Conservation (phyloP, 2,888 invertebrate genomes). For the Eupsilia transversa region DNA sequence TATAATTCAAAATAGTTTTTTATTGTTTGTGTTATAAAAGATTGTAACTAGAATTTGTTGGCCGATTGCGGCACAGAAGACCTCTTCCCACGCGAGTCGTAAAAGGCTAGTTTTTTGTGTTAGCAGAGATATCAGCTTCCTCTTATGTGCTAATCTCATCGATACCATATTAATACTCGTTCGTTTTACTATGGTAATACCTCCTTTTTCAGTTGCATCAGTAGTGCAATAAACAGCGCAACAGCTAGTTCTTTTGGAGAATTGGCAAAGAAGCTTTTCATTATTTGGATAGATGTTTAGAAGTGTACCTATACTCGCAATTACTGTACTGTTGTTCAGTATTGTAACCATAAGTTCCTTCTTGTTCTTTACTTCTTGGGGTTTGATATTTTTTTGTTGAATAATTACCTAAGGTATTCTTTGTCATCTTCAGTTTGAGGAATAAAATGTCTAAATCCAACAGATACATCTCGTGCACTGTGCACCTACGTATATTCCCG, state of each 20-base stretch:
- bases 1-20: slow-evolving; percentile 47
- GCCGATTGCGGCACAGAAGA: background rate
- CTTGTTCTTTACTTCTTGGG: background rate
- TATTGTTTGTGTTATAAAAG: slow-evolving; percentile 45
- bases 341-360: background rate
- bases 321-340: background rate
- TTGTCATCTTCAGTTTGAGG: background rate
- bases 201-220: background rate
- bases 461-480: slow-evolving; percentile 20
- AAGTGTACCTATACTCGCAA: background rate
- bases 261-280: background rate
- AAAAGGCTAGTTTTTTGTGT: slow-evolving; percentile 22
- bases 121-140: background rate
- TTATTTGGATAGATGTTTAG: background rate
- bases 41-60: slow-evolving; percentile 25
- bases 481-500: slow-evolving; percentile 28
- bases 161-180: background rate
- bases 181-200: background rate
- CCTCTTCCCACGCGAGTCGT: slow-evolving; percentile 31
- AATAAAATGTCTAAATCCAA: slow-evolving; percentile 6
- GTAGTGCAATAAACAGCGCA: background rate
- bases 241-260: background rate
- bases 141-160: background rate
- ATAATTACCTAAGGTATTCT: background rate
- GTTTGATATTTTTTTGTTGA: background rate